phyloP scores from a whole-genome alignment of 2,888 invertebrate genomes.

The Lepeophtheirus nordmannii region DNA sequence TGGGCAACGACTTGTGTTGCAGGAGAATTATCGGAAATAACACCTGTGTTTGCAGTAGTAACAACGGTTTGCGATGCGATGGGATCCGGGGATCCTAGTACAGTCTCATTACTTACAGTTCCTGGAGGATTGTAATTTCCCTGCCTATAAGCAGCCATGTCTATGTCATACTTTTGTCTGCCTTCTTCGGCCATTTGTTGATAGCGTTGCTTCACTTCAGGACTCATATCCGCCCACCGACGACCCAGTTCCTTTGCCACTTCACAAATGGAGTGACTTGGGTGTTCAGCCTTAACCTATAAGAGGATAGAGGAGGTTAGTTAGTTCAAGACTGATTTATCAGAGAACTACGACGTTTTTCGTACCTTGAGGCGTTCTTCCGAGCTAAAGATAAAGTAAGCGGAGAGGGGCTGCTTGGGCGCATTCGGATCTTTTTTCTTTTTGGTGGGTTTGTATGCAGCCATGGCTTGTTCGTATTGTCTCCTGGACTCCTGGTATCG shows the following conservation, averaged over 20 bases:
- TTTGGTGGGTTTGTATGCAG: conserved; percentile 22
- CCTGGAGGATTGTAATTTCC: conserved; percentile 11
- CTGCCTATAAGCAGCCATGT: conserved; percentile 25
- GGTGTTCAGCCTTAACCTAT: conserved; percentile 35
- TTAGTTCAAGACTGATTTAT: no score
- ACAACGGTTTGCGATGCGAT: neutral
- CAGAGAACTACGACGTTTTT: no score
- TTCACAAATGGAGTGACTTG: conserved; percentile 39
- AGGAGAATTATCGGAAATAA: neutral
- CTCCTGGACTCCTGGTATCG: conserved; percentile 22
- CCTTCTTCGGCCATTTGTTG: conserved; percentile 36
- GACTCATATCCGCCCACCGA: conserved; percentile 34
- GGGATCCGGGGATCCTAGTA: neutral
- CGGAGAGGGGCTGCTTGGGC: conserved; percentile 33
- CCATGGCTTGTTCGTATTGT: conserved; percentile 21
- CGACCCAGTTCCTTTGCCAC: conserved; percentile 39
- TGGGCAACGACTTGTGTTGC: neutral
- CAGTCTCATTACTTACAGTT: neutral
- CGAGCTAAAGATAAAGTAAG: conserved; percentile 37
- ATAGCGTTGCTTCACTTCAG: conserved; percentile 34
- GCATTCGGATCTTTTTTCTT: conserved; percentile 25
- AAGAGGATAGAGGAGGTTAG: neutral
- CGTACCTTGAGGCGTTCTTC: conserved; percentile 23
- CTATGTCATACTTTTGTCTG: conserved; percentile 24
- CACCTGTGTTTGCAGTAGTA: neutral